A percentile compares a stretch with the other conserved stretches of the same genome.
phyloP scores from a whole-genome alignment of 2,888 invertebrate species.

The Globia sparganii region DNA sequence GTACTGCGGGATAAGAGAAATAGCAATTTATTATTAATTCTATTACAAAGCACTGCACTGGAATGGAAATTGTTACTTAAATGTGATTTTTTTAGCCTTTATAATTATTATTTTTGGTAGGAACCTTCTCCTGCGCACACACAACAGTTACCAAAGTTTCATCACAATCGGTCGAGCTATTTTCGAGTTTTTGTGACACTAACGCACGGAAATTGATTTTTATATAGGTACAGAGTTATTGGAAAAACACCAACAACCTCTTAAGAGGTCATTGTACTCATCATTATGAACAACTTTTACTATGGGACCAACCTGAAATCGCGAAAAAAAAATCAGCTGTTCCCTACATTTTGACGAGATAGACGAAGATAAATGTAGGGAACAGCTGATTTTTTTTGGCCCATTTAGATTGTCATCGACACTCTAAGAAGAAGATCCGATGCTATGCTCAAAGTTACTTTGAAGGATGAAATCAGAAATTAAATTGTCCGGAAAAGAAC shows the following conservation, averaged over 20 bases:
- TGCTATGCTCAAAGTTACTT: neutral
- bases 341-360: too few relatives aligned
- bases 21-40: conserved; percentile 27
- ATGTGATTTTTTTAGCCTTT: neutral
- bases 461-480: neutral
- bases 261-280: too few relatives aligned
- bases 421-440: too few relatives aligned
- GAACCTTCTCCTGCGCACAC: neutral
- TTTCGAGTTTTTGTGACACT: neutral
- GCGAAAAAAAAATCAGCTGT: too few relatives aligned
- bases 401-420: too few relatives aligned
- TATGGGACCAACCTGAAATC: too few relatives aligned
- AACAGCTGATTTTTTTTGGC: too few relatives aligned
- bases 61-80: neutral
- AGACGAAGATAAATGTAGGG: too few relatives aligned
- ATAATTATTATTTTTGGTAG: neutral
- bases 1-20: conserved; percentile 12
- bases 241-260: too few relatives aligned
- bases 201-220: too few relatives aligned
- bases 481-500: neutral
- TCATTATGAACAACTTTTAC: too few relatives aligned
- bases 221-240: too few relatives aligned
- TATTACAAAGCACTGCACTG: conserved; percentile 8
- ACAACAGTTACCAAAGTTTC: neutral
- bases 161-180: neutral